Evolutionary conservation across 2,888 invertebrate species (phyloP), one percentile per base, ranked within the genome.

Genomic region (Laothoe populi): DNA sequence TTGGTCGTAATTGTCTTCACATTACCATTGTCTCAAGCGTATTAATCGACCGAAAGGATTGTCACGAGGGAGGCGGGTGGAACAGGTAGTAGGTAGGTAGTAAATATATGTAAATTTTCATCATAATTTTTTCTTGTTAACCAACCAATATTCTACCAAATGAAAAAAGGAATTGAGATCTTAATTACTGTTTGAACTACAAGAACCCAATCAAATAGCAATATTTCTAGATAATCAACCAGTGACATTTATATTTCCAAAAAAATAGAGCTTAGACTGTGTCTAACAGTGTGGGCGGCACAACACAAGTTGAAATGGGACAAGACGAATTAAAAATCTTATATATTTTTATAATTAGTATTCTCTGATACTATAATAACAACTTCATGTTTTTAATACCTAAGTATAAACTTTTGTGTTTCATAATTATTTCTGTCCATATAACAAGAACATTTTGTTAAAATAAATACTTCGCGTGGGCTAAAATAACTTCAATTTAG

Each of bases 261-360:
- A 49, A 49, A 26, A 8, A 7, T 8, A 26, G 16, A 49, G 26
- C n/a, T 16, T 26, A 49, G 26, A 26, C 48, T 26, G 31, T 31
- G 31, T 19, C 16, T 26, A 53, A 10, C 13, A 19, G 16, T 16
- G 48, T 49, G 24, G 48, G 48, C 24, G n/a, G 16, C 31, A 26
- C 16, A 31, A 10, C 16, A 53, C 31, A 31, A 31, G 19, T 31
- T 19, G 10, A 53, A 53, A 53, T 53, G 49, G 10, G 31, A 53
- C 31, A 31, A 10, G 19, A 53, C 31, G 4, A 31, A 53, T 35
- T 31, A 53, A 53, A 48, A 46, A 24, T 8, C 4, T 44, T 7
- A 5, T 11, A 31, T 31, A 31, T 53, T 31, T 19, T 53, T 16
- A 2, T 53, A 35, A 53, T 35, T 49, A 53, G 24, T 31, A 53